Evolutionary conservation across 2,113 vertebrate genomes (phyloP), one percentile per base, ranked within the genome.

Genomic region (Diglossa brunneiventris): DNA sequence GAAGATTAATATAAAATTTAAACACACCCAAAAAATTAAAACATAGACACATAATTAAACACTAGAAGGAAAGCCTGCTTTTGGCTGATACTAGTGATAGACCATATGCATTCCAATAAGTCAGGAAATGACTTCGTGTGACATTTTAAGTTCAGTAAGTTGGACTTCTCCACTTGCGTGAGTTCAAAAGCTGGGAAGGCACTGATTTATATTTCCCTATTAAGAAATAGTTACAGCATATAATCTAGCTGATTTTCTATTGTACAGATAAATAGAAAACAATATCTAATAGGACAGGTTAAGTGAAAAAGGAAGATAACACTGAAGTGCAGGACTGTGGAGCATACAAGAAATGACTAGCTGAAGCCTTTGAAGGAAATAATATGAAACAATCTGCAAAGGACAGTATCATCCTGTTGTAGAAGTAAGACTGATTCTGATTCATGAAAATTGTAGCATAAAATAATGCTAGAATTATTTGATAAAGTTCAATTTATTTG

Each of bases 241-340:
- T 31, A 89, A 52, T 89, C 31, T 66, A 80, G 46, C 39, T 95
- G 77, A 91, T 83, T 77, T 95, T 78, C 53, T 28, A 49, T 52
- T 93, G 83, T 81, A 62, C 17, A 92, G 88, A 92, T 52, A 94
- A 94, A 93, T 95, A 93, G 79, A 24, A 64, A 91, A 91, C 91
- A 89, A 70, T 19, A 94, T 87, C 41, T 89, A 83, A 87, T 95
- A 92, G 83, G 86, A 91, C 88, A 97, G 63, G 35, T 77, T 95
- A 92, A 89, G n/a, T n/a, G 39, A 66, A 90, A 67, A 83, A 79
- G 52, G 88, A 80, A 89, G 66, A 94, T 91, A 92, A 93, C 28
- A 67, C 33, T 85, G 66, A 93, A 95, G 62, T 89, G 55, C 67
- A 95, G 80, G 77, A 91, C 42, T 78, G 37, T 47, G 91, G 44